Evolutionary conservation across 2,113 vertebrate genomes (phyloP).

Genomic region (Carassius carassius): DNA sequence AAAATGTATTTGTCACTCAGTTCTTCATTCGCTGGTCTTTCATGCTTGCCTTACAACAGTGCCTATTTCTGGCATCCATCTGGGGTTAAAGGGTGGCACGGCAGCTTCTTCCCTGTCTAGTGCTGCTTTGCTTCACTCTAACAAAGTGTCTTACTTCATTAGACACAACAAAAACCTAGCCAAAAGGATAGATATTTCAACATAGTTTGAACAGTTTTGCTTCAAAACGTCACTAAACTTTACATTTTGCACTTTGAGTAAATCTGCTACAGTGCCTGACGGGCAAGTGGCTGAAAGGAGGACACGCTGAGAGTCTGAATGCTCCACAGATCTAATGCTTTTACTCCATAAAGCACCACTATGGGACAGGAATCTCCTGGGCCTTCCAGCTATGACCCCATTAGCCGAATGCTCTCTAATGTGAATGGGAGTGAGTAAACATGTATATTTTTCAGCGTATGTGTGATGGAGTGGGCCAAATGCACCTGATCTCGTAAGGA

Average conservation of each 20-base stretch:
- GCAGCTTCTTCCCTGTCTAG: slow-evolving; percentile 43
- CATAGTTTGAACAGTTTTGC: background rate
- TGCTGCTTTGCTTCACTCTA: background rate
- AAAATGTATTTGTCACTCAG: slow-evolving; percentile 4
- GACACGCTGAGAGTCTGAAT: slow-evolving; percentile 8
- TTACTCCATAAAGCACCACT: slow-evolving; percentile 14
- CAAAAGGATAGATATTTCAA: background rate
- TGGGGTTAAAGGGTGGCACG: slow-evolving; percentile 53
- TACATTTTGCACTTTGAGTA: background rate
- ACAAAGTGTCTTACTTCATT: background rate
- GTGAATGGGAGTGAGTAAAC: background rate
- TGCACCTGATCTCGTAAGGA: slow-evolving; percentile 7
- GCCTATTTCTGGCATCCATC: slow-evolving; percentile 71
- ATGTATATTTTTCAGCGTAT: background rate
- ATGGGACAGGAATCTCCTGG: slow-evolving; percentile 3
- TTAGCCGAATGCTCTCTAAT: slow-evolving; percentile 59
- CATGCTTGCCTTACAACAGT: slow-evolving; percentile 68
- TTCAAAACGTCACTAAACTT: background rate
- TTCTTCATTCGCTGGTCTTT: slow-evolving; percentile 43
- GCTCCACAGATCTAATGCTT: slow-evolving; percentile 40
- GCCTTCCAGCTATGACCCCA: slow-evolving; percentile 53
- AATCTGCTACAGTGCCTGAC: background rate
- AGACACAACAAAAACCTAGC: background rate
- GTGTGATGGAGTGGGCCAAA: slow-evolving; percentile 8
- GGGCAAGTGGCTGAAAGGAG: background rate